phyloP scores from a whole-genome alignment of 1,140 invertebrate species.

The Calliphora vicina region DNA sequence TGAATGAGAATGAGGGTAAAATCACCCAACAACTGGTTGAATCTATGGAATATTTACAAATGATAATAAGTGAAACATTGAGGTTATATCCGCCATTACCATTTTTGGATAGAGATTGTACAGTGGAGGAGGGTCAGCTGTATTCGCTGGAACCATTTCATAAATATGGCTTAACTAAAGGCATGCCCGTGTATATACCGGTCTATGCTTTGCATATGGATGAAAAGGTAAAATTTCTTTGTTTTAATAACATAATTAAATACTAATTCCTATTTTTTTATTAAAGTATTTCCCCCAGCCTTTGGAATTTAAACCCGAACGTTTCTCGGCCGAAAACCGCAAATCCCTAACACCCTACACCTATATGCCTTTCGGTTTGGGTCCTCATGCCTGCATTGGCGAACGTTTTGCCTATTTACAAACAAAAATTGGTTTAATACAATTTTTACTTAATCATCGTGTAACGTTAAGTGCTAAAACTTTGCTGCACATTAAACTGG shows the following conservation, averaged over 20 bases:
- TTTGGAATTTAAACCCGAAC: conserved; percentile 71
- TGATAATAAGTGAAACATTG: conserved; percentile 66
- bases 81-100: conserved; percentile 69
- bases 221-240: conserved; percentile 47
- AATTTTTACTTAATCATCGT: conserved; percentile 54
- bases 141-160: conserved; percentile 51
- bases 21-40: conserved; percentile 62
- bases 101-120: conserved; percentile 66
- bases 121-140: conserved; percentile 31
- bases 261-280: conserved; percentile 54
- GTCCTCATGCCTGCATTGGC: conserved; percentile 80
- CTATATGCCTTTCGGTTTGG: conserved; percentile 82
- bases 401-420: conserved; percentile 57
- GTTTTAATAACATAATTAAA: too few species aligned
- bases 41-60: conserved; percentile 64
- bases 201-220: conserved; percentile 58
- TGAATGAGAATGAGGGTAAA: conserved; percentile 58
- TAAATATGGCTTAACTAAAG: conserved; percentile 48
- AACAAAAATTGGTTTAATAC: conserved; percentile 54
- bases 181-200: conserved; percentile 57
- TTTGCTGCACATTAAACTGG: conserved; percentile 47
- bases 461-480: conserved; percentile 51
- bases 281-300: conserved; percentile 73
- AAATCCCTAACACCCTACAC: conserved; percentile 65
- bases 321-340: conserved; percentile 67